phyloP scores from a whole-genome alignment of 2,113 vertebrate species.

The Mormoops blainvillei region DNA sequence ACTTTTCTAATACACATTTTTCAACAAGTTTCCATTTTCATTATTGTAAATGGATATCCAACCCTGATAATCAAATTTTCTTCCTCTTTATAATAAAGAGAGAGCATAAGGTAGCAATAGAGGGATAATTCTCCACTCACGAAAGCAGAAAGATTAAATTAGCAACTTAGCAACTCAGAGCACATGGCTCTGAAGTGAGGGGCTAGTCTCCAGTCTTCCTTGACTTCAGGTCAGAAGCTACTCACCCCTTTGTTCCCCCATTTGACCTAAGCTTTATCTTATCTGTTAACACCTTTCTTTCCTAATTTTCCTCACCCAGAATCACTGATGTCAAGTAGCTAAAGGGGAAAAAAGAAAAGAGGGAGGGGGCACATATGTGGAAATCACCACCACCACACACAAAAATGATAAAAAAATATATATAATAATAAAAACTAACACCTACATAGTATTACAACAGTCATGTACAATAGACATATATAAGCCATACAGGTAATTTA shows the following conservation, averaged over 20 bases:
- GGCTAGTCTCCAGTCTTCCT: not conserved
- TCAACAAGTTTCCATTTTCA: slow-evolving; percentile 10
- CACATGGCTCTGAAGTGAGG: not conserved
- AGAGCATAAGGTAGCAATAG: not conserved
- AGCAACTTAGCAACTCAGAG: not conserved
- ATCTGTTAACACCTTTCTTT: not conserved
- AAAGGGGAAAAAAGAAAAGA: not conserved
- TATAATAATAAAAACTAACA: not conserved
- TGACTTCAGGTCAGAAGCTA: not conserved
- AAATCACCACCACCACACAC: not conserved
- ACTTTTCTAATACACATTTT: not conserved
- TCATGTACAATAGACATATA: not conserved
- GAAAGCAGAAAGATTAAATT: not conserved
- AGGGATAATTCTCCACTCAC: not conserved
- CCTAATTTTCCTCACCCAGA: not conserved
- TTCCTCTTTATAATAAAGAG: not conserved
- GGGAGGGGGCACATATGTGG: not conserved
- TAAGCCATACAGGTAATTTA: not conserved
- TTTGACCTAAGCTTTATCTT: not conserved
- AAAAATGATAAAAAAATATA: not conserved
- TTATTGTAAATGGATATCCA: not conserved
- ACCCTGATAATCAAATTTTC: not conserved
- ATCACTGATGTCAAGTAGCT: not conserved
- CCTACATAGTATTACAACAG: not conserved
- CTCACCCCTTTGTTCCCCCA: not conserved